Base-by-base conservation (phyloP, 2,888 invertebrate species). In the Ornithoptera alexandrae region DNA sequence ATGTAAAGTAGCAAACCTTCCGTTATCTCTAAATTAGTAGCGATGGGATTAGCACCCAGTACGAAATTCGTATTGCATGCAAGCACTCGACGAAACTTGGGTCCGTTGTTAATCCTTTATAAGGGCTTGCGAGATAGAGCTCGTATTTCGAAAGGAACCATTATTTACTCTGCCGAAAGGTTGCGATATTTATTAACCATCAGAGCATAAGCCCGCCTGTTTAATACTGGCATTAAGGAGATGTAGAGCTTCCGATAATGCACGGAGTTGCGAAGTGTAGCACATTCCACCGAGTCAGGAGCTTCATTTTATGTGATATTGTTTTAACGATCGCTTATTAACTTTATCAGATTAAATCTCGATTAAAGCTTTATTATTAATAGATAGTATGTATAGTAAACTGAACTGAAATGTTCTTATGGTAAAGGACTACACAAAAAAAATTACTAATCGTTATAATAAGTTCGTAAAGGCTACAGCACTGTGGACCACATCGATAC, bases 11-110 rank as follows among this genome's bases (percentile, higher is more conserved):
- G 77, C 73, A 79, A 80, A 74, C 70, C 78, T 76, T 76, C 69
- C 78, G 80, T 85, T 87, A 87, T 88, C 87, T 84, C 76, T 77
- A 78, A 86, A 85, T 86, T 84, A 84, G 83, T 83, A 78, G 79
- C 81, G 76, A 78, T 72, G 61, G 82, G 86, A 80, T 84, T 83
- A 82, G 74, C 74, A 74, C 74, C 75, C 72, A 74, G 74, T 80
- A 79, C 75, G 76, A 77, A 79, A 78, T 74, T 75, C 72, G 71
- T 73, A 70, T 72, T 71, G 70, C 56, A 63, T 61, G 71, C 70
- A 71, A 72, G 72, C 70, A 71, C 72, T 74, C 68, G 73, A 73
- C 70, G 71, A 71, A 75, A 76, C 76, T 76, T 73, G 71, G 72
- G 69, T 68, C 30, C 71, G 63, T 68, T 71, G 70, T 72, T 84